phyloP scores from a whole-genome alignment of 2,888 invertebrate species.

The Drosophila barbarae region DNA sequence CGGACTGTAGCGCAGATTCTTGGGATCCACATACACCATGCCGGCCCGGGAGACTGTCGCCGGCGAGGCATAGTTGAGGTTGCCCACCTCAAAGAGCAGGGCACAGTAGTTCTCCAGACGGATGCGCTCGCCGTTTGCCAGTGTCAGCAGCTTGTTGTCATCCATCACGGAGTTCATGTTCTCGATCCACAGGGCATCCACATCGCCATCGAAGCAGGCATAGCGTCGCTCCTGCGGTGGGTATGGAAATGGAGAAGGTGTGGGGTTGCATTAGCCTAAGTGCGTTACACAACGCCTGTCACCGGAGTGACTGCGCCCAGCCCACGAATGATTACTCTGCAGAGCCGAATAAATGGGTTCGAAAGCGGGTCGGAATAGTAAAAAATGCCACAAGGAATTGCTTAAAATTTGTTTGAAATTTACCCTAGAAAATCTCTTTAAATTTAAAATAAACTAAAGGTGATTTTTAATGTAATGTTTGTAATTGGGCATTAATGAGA shows the following conservation, averaged over 20 bases:
- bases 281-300: slow-evolving; percentile 63
- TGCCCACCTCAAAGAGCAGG: slow-evolving; percentile 93
- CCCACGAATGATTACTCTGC: slow-evolving; percentile 42
- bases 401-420: background rate
- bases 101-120: slow-evolving; percentile 89
- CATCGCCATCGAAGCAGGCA: slow-evolving; percentile 95
- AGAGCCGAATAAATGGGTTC: slow-evolving; percentile 45
- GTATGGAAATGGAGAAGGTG: slow-evolving; percentile 10
- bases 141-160: slow-evolving; percentile 92
- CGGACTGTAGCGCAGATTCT: slow-evolving; percentile 91
- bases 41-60: slow-evolving; percentile 95
- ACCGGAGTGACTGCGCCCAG: slow-evolving; percentile 5
- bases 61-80: slow-evolving; percentile 93
- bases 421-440: background rate
- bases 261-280: slow-evolving; percentile 72
- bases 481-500: too few relatives aligned
- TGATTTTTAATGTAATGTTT: too few relatives aligned
- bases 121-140: slow-evolving; percentile 94
- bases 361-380: background rate
- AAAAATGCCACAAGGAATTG: background rate
- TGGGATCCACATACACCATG: slow-evolving; percentile 96
- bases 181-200: slow-evolving; percentile 97
- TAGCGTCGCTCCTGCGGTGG: slow-evolving; percentile 85
- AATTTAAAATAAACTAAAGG: background rate
- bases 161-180: slow-evolving; percentile 99